Base-by-base conservation (phyloP, 2,797 vertebrate species). In the Myripristis jacobus region DNA sequence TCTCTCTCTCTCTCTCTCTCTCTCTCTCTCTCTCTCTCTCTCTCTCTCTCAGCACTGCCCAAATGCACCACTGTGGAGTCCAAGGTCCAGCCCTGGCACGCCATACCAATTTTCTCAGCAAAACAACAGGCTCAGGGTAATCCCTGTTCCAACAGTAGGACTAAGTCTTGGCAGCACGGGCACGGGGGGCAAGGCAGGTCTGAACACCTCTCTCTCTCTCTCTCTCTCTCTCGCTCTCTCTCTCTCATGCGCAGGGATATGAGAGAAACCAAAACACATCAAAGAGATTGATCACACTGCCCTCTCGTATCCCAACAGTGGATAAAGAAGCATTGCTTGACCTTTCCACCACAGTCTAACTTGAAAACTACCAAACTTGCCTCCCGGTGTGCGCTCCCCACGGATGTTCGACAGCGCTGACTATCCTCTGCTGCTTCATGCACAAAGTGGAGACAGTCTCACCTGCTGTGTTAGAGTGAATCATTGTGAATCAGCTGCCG, bases 381-480 rank as follows among this genome's bases (percentile, higher is more conserved):
- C 11, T 9, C 34, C 34, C 12, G 34, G 6, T 52, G 43, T 55
- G 16, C 11, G 0, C 29, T 27, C 29, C 27, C 53, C 29, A 2
- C 8, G 62, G n/a, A 64, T 48, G 25, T 24, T 50, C 53, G 7
- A 25, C 16, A 53, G 27, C 16, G 4, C 0, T 18, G 53, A 61
- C 53, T 34, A 13, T 66, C 38, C 59, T 36, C 78, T 64, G 62
- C 57, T 59, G 61, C 55, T 68, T 73, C 80, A 44, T 19, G 31
- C 68, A 65, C 52, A 34, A 74, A 55, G 55, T 43, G 64, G 38
- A 65, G 50, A 63, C 59, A 22, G 58, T 62, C 91, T 93, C 84
- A 92, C 92, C 91, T 92, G 87, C 71, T 61, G 74, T 64, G 79
- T 73, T 52, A 80, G 59, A 67, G 69, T 56, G 31, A 83, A 64